Evolutionary conservation across 2,797 vertebrate species (phyloP).

Genomic region (Telmatherina bonti): DNA sequence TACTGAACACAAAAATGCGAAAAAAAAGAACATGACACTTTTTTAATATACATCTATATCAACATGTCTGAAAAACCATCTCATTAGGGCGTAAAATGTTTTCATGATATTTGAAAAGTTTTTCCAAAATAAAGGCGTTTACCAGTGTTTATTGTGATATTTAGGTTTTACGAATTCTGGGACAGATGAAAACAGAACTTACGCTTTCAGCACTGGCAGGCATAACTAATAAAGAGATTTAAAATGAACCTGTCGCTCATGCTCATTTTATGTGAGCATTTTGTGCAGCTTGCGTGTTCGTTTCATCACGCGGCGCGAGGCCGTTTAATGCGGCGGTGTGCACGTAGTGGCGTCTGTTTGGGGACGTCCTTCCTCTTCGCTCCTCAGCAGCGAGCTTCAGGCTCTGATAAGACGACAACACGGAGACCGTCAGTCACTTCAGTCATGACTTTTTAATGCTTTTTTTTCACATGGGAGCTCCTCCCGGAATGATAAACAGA

Average conservation of each 20-base stretch:
- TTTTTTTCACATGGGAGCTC: slow-evolving; percentile 67
- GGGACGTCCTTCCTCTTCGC: slow-evolving; percentile 58
- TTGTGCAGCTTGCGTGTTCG: slow-evolving; percentile 28
- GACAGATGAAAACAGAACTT: too few species aligned
- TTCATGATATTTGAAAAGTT: too few species aligned
- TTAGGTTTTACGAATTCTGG: too few species aligned
- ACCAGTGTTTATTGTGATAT: too few species aligned
- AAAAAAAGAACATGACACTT: too few species aligned
- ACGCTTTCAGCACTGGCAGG: too few species aligned
- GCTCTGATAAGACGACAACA: slow-evolving; percentile 59
- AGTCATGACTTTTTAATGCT: slow-evolving; percentile 77
- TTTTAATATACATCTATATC: too few species aligned
- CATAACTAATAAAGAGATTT: slow-evolving; percentile 34
- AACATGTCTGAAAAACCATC: too few species aligned
- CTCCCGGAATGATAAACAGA: slow-evolving; percentile 69
- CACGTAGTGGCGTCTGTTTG: slow-evolving; percentile 58
- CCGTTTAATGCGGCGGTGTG: slow-evolving; percentile 47
- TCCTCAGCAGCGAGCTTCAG: slow-evolving; percentile 45
- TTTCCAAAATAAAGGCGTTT: too few species aligned
- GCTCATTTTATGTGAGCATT: slow-evolving; percentile 46
- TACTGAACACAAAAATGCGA: too few species aligned
- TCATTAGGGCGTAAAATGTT: too few species aligned
- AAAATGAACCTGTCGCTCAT: slow-evolving; percentile 42
- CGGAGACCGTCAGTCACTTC: slow-evolving; percentile 66
- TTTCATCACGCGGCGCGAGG: slow-evolving; percentile 33